Evolutionary conservation across 1,140 invertebrate species (phyloP), one percentile per base, ranked within the genome.

Genomic region (Drosophila repletoides): DNA sequence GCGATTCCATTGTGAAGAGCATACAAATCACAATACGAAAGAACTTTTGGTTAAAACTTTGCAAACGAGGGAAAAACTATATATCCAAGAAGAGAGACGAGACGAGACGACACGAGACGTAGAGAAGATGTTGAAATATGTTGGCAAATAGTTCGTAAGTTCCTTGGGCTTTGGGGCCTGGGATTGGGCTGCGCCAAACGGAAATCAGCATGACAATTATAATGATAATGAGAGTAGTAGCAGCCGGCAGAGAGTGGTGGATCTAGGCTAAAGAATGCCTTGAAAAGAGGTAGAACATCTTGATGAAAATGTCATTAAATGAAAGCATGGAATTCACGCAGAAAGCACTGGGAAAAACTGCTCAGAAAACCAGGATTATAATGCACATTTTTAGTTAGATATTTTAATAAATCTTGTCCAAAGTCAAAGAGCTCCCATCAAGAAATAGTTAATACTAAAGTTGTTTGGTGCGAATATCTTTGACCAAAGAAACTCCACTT

Each of bases 221-320:
- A 86, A 84, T 84, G 80, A 86, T 86, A 84, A 84, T 84, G 80
- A 86, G 75, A 48, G 36, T 51, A 60, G 29, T 45, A 22, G 14
- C 34, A 5, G 7, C 31, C 24, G 10, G 14, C 17, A 14, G 53
- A 7, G n/a, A 7, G 14, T 14, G 31, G 3, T 28, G 2, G 15
- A 6, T n/a, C n/a, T n/a, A n/a, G n/a, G n/a, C n/a, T n/a, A n/a
- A n/a, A n/a, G n/a, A n/a, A n/a, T n/a, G n/a, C n/a, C n/a, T n/a
- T n/a, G n/a, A n/a, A n/a, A n/a, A 33, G n/a, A 0, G 29, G 7
- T 5, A 34, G 40, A 22, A 26, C 38, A 41, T 68, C 59, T 56
- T 79, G 79, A 84, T 84, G 75, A 80, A 84, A 80, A 86, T 76
- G 80, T 84, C 80, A 84, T 86, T 80, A 86, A 86, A 80, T 86